A percentile compares a stretch with the other conserved stretches of the same genome.
phyloP scores from a whole-genome alignment of 2,113 vertebrate genomes.

The Chloroceryle aenea region DNA sequence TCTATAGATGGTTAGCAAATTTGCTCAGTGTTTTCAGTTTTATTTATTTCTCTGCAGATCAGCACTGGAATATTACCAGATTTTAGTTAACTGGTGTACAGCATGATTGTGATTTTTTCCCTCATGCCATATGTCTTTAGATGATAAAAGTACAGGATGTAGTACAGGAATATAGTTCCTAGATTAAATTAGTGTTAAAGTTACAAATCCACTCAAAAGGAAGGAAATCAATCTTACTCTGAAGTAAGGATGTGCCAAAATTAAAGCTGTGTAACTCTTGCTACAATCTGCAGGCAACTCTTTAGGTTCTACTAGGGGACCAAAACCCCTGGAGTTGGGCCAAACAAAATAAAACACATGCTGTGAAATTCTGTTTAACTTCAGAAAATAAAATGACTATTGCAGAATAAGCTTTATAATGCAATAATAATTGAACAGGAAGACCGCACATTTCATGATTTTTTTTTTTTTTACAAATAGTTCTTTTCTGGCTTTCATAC shows the following conservation, averaged over 20 bases:
- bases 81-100: background rate
- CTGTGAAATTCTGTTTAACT: conserved; percentile 8
- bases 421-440: background rate
- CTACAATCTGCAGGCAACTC: background rate
- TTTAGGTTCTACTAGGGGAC: background rate
- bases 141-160: background rate
- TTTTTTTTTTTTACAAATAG: background rate
- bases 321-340: background rate
- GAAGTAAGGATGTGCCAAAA: background rate
- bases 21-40: background rate
- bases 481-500: background rate
- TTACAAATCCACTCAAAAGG: background rate
- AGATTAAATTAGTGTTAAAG: background rate
- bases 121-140: background rate
- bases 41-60: background rate
- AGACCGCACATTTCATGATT: background rate
- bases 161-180: background rate
- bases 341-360: conserved; percentile 13
- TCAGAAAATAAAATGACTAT: background rate
- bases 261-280: background rate
- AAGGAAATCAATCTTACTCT: background rate
- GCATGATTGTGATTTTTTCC: background rate
- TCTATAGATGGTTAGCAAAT: background rate
- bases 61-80: background rate
- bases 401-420: background rate